These are phyloP conservation scores for Chiloscyllium punctatum DNA, from an alignment of 2,797 vertebrate species.

Conservation along the genomic window DNA sequence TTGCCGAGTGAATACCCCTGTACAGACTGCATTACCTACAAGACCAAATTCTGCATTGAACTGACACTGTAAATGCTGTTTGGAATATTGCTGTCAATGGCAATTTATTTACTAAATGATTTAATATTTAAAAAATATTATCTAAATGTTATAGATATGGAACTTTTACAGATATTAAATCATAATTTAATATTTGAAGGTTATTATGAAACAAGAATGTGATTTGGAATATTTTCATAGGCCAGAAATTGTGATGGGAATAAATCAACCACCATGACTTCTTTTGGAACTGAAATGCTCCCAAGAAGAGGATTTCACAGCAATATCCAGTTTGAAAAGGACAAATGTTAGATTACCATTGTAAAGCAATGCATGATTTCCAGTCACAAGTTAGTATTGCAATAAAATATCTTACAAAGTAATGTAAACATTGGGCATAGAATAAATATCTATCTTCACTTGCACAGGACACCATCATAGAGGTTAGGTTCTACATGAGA, in stretches of 20 bases:
- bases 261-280: background rate
- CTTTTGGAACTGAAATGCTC: background rate
- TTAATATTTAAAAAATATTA: too few species aligned
- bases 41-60: background rate
- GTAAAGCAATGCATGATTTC: background rate
- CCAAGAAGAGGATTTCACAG: background rate
- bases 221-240: background rate
- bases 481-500: conserved; percentile 61
- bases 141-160: background rate
- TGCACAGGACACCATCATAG: conserved; percentile 66
- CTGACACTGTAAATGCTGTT: background rate
- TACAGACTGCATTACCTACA: background rate
- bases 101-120: background rate
- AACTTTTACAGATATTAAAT: too few species aligned
- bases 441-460: conserved; percentile 39
- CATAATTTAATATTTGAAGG: too few species aligned
- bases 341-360: background rate
- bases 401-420: too few species aligned
- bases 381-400: background rate
- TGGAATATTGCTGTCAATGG: too few species aligned
- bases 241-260: background rate
- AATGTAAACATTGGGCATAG: conserved; percentile 36
- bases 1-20: too few species aligned
- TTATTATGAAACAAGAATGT: background rate
- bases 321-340: background rate